Conservation (phyloP, 30 jellyfish, hydroid and myxozoan species). For the Chrysaora quinquecirrha region DNA sequence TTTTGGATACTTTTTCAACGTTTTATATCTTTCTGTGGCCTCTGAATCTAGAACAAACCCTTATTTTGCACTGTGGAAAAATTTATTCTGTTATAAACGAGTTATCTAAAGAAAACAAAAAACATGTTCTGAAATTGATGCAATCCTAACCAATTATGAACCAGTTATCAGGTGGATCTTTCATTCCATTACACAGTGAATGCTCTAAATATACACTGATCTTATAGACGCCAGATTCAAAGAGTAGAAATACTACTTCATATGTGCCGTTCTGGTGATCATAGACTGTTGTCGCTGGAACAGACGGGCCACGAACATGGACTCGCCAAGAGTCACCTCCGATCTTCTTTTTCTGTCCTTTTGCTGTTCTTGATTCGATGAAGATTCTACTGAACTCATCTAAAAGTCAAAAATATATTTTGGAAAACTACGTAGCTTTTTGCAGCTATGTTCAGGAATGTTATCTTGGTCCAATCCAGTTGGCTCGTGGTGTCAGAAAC, state of each 20-base stretch:
- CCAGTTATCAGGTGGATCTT: constrained; percentile 83
- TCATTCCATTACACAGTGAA: constrained; percentile 72
- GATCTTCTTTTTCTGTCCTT: constrained; percentile 18
- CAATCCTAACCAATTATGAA: constrained; percentile 54
- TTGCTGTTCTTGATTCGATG: constrained; percentile 56
- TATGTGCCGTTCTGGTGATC: constrained; percentile 73
- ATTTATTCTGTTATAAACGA: not conserved
- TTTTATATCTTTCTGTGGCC: too few relatives aligned
- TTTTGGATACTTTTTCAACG: too few relatives aligned
- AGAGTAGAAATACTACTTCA: constrained; percentile 53
- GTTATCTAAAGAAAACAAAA: not conserved
- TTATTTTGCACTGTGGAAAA: too few relatives aligned
- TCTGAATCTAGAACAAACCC: too few relatives aligned
- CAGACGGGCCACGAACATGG: constrained; percentile 68
- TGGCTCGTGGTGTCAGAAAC: too few relatives aligned
- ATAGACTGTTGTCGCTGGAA: constrained; percentile 55
- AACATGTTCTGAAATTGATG: not conserved
- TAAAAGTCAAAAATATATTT: constrained; percentile 5
- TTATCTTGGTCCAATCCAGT: too few relatives aligned
- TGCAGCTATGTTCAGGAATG: too few relatives aligned
- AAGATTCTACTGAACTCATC: constrained; percentile 72
- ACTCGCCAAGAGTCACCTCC: constrained; percentile 93
- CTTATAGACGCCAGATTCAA: constrained; percentile 62
- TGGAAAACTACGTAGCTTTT: too few relatives aligned
- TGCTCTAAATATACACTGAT: constrained; percentile 66